These are phyloP conservation scores for Lerista edwardsae DNA, from an alignment of 2,797 vertebrate species.

Conservation along the genomic window DNA sequence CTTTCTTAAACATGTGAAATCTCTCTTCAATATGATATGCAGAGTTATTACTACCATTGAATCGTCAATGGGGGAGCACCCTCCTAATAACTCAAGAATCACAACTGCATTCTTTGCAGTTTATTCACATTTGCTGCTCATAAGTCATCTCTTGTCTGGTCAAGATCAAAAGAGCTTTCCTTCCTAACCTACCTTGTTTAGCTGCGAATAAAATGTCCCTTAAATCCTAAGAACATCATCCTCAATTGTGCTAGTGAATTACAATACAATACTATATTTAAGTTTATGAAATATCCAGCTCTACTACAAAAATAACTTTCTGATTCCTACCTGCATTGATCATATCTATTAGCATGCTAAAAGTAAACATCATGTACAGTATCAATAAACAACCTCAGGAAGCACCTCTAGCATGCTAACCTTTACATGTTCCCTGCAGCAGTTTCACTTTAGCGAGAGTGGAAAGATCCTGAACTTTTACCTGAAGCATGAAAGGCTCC, in stretches of 20 bases:
- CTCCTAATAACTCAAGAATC: background rate
- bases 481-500: background rate
- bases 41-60: background rate
- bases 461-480: slow-evolving; percentile 15
- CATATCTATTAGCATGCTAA: background rate
- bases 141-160: background rate
- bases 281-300: background rate
- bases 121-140: background rate
- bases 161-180: background rate
- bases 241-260: background rate
- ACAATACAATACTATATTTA: background rate
- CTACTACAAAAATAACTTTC: background rate
- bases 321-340: background rate
- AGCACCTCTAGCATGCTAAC: background rate
- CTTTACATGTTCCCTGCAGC: background rate
- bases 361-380: background rate
- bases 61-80: background rate
- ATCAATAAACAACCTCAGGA: background rate
- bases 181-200: background rate
- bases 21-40: background rate
- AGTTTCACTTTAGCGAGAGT: background rate
- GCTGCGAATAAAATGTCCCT: background rate
- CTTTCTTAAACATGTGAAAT: background rate
- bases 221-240: background rate
- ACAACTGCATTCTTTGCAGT: background rate